Base-by-base conservation (phyloP, 2,888 invertebrate species). In the Cerastoderma edule region DNA sequence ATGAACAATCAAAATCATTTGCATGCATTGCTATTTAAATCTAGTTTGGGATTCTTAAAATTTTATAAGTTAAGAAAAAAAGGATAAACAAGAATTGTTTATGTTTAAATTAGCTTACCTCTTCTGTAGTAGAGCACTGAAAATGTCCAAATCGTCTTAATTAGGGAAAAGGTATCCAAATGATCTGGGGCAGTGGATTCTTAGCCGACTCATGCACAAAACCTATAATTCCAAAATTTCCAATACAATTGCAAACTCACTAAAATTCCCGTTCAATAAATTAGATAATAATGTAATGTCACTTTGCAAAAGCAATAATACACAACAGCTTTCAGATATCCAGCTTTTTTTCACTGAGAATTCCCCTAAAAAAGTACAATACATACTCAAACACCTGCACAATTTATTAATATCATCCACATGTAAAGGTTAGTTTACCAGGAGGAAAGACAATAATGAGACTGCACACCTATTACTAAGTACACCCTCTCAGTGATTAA, bases 141-240 rank as follows among this genome's bases (percentile, higher is more conserved):
- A 32, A 57, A 32, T 16, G 16, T 33, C 57, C 32, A 57, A 57
- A 57, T 57, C 57, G 32, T n/a, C 28, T n/a, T 32, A 33, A 57
- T 32, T 57, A 57, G 57, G 57, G 33, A 57, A 57, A 57, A 57
- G 33, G n/a, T 57, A 57, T 57, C 57, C 57, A 57, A 32, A n/a
- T 57, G 57, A 33, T 57, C 28, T 33, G 22, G 57, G 57, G 19
- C 57, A 57, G 57, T n/a, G 19, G 33, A 57, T 33, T 57, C 57
- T 57, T 57, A 57, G 63, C 65, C 48, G 65, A 65, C 46, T 65
- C 65, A 48, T 44, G 32, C 44, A 27, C 19, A 65, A 65, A 65
- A 65, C 48, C 65, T 65, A 65, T 65, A 65, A 65, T 46, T 65
- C 65, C 65, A 65, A 65, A 63, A 24, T 65, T 46, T 65, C 65